Evolutionary conservation across 92 coral and sea anemone species (phyloP), one percentile per base, ranked within the genome.

Genomic region (Umimayanthus chanpuru): DNA sequence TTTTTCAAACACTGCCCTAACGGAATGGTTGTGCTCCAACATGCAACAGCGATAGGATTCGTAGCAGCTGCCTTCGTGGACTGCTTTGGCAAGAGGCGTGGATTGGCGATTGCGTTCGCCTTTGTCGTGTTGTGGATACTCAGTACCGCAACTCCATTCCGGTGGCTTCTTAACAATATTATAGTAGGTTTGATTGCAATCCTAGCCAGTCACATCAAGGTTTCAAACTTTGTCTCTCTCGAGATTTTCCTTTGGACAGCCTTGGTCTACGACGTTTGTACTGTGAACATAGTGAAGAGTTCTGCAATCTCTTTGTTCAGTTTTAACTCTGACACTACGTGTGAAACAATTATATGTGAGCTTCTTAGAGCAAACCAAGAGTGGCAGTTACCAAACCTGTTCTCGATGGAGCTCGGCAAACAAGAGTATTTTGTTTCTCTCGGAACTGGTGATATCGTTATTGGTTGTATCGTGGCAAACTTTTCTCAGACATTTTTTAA

Each of bases 171-270:
- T 8, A 93, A 93, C 82, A 80, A 93, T 44, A 14, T 85, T 9
- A 80, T 93, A 18, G 82, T 93, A 32, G 90, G 82, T 0, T 55
- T 93, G 72, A 89, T 93, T n/a, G 88, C 93, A 36, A 74, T 91
- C 23, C 78, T 93, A 47, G 87, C 91, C 1, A 88, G 95, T 8
- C 88, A 91, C 67, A 83, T 93, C 28, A 93, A 91, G 66, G 91
- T 93, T 76, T 67, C 68, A 86, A 91, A 91, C 76, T 93, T 93
- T 47, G 80, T 88, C 23, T 88, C 89, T 23, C 81, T 93, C 53
- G 93, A 91, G 55, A 93, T 93, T 71, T 91, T 93, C 30, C 75
- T 93, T 73, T 93, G 95, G 92, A 85, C 89, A 56, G 95, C 95
- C 1, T 85, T 93, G 73, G 56, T 89, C 2, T 93, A 93, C 72